Conservation (phyloP, 2,113 vertebrate species). For the Gracilinanus agilis region DNA sequence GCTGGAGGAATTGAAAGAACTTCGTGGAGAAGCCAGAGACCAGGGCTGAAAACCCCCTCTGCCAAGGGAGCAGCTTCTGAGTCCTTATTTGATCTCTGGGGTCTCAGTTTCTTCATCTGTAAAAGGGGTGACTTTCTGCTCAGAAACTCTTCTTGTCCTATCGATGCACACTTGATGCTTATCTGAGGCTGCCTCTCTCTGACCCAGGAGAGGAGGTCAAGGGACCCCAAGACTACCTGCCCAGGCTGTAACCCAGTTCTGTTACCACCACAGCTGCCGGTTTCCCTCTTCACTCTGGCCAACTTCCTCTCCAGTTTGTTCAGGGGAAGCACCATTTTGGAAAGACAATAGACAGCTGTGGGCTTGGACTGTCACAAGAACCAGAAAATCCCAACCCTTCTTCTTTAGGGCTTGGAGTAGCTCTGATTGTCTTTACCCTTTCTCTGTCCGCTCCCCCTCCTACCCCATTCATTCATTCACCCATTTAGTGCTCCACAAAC, state of each 20-base stretch:
- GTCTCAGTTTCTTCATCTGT: neutral
- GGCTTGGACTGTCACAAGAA: neutral
- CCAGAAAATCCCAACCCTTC: neutral
- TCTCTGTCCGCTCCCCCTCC: no score
- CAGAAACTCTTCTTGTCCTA: neutral
- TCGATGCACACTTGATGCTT: neutral
- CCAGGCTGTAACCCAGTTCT: neutral
- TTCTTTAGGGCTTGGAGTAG: neutral
- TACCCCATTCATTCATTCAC: neutral
- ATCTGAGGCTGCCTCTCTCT: neutral
- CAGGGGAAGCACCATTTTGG: neutral
- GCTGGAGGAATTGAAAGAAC: neutral
- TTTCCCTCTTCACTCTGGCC: neutral
- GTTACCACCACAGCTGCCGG: no score
- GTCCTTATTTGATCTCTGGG: neutral
- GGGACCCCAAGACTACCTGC: neutral
- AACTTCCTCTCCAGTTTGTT: neutral
- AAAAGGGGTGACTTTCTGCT: neutral
- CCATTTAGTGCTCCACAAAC: neutral
- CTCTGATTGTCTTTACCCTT: no score
- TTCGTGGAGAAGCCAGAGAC: neutral
- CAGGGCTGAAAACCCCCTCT: neutral
- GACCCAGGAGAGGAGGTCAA: neutral
- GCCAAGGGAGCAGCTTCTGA: neutral
- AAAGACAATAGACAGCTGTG: neutral